phyloP scores from a whole-genome alignment of 2,888 invertebrate genomes.

The Drosophila koepferae region DNA sequence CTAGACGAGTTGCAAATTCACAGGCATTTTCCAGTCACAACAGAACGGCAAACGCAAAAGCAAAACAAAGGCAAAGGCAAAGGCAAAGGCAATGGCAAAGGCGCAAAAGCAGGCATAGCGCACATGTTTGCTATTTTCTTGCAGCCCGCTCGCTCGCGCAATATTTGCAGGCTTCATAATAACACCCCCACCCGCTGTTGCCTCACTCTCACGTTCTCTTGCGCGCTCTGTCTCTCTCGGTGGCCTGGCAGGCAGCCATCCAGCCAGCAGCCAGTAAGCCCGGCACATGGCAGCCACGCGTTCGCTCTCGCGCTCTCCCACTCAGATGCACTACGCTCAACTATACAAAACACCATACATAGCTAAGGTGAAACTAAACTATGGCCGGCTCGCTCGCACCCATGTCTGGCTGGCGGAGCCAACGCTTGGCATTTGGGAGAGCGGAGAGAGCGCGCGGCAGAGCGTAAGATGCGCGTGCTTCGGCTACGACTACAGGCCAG shows the following conservation, averaged over 20 bases:
- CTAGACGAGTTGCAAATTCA: constrained; percentile 26
- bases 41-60: constrained; percentile 49
- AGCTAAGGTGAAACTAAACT: constrained; percentile 73
- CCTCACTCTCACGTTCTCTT: constrained; percentile 31
- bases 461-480: constrained; percentile 70
- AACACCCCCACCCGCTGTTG: constrained; percentile 36
- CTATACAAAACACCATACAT: constrained; percentile 75
- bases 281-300: constrained; percentile 71
- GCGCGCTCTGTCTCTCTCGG: constrained; percentile 44
- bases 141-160: constrained; percentile 60
- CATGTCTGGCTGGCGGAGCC: constrained; percentile 2
- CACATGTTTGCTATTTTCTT: constrained; percentile 69
- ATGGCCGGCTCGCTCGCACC: constrained; percentile 66
- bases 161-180: constrained; percentile 53
- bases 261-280: constrained; percentile 62
- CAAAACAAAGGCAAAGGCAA: constrained; percentile 52
- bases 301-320: constrained; percentile 75
- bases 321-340: constrained; percentile 74
- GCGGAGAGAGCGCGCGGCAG: constrained; percentile 47
- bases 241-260: constrained; percentile 21
- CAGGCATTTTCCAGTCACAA: constrained; percentile 71
- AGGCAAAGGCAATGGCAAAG: constrained; percentile 38
- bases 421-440: constrained; percentile 19
- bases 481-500: constrained; percentile 41
- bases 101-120: constrained; percentile 55